A percentile compares a stretch with the other conserved stretches of the same genome.
phyloP scores from a whole-genome alignment of 35 echinoderm and acorn worm genomes.

The Chiridota heheva region DNA sequence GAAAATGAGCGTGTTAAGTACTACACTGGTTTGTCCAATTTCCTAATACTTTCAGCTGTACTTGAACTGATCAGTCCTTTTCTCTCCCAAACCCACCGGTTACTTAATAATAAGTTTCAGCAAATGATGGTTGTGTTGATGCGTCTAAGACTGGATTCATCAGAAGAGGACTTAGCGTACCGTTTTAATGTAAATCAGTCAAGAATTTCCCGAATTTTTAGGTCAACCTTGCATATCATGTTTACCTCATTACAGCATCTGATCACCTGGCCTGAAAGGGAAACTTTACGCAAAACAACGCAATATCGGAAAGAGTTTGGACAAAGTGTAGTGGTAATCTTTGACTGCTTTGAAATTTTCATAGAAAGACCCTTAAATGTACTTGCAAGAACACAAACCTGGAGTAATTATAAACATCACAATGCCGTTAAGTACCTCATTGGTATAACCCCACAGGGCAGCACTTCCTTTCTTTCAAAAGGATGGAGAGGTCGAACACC shows the following conservation, averaged over 20 bases:
- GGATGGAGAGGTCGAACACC: conserved; percentile 35
- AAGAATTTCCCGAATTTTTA: conserved; percentile 32
- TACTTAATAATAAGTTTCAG: conserved; percentile 26
- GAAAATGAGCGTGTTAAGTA: conserved; percentile 38
- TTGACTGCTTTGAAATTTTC: conserved; percentile 66
- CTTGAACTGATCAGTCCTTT: conserved; percentile 33
- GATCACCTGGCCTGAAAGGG: conserved; percentile 46
- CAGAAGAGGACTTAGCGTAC: conserved; percentile 25
- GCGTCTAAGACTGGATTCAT: conserved; percentile 39
- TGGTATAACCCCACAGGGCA: conserved; percentile 22
- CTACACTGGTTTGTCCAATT: conserved; percentile 27
- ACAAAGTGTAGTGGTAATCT: conserved; percentile 24
- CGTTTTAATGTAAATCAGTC: conserved; percentile 16
- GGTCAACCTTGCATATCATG: conserved; percentile 7
- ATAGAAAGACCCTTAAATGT: conserved; percentile 54
- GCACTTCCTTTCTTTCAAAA: conserved; percentile 4
- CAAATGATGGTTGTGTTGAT: conserved; percentile 60
- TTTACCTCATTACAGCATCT: background rate
- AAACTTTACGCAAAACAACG: conserved; percentile 15
- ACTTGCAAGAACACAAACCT: conserved; percentile 14
- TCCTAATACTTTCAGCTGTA: background rate
- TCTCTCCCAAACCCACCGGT: conserved; percentile 15
- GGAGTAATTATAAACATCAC: conserved; percentile 42
- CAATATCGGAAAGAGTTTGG: conserved; percentile 38
- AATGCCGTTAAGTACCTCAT: conserved; percentile 53